Conservation (phyloP, 2,797 vertebrate genomes). For the Halcyon badia region DNA sequence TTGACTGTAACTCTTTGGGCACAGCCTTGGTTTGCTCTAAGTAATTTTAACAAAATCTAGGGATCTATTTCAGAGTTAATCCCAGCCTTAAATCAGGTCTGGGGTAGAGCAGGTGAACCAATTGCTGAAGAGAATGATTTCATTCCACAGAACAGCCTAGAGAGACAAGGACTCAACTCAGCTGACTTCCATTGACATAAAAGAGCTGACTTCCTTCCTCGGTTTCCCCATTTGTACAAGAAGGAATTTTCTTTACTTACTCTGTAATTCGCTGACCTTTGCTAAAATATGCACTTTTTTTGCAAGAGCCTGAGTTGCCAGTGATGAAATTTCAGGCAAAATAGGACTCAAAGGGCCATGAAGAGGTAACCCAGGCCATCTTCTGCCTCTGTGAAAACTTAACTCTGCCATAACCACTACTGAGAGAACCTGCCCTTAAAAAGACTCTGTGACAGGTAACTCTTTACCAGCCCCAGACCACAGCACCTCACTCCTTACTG, state of each 20-base stretch:
- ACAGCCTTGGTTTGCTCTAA: not conserved
- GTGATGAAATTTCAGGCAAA: not conserved
- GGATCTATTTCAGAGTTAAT: not conserved
- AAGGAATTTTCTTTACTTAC: not conserved
- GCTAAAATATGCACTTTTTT: not conserved
- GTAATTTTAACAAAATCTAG: not conserved
- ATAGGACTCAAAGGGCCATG: not conserved
- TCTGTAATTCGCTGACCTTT: not conserved
- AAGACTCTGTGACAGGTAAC: not conserved
- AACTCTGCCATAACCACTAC: not conserved
- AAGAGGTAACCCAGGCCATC: not conserved
- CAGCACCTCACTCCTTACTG: not conserved
- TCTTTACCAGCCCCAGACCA: not conserved
- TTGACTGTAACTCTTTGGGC: not conserved
- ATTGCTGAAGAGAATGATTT: not conserved
- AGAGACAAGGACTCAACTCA: not conserved
- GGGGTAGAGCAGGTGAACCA: not conserved
- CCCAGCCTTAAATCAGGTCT: not conserved
- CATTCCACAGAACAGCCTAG: not conserved
- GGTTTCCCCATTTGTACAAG: not conserved
- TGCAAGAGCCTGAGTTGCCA: not conserved
- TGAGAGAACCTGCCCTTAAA: not conserved
- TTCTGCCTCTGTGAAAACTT: not conserved
- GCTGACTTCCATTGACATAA: not conserved
- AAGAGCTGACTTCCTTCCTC: not conserved